Conservation (phyloP, 1,140 invertebrate genomes). For the Teleopsis dalmanni region DNA sequence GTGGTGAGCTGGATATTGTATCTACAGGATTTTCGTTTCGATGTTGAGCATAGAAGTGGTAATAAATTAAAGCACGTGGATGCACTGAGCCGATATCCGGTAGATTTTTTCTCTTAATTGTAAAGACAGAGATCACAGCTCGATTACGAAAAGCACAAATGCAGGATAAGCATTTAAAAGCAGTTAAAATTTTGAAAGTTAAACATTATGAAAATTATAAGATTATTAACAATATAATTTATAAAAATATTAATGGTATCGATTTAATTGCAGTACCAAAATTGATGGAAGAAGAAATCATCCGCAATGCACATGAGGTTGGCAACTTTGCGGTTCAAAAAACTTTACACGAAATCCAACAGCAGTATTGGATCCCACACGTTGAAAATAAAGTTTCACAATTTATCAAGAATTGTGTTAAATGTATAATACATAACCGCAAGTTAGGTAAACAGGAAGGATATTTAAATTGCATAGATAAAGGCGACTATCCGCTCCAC, state of each 20-base stretch:
- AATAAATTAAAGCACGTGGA: too few species aligned
- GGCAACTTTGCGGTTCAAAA: constrained; percentile 27
- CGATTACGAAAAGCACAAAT: constrained; percentile 1
- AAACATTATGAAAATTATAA: neutral
- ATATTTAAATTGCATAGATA: constrained; percentile 28
- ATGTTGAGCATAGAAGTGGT: constrained; percentile 38
- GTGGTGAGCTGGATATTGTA: constrained; percentile 33
- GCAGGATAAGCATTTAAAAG: too few species aligned
- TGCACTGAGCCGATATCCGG: constrained; percentile 36
- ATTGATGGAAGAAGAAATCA: constrained; percentile 7
- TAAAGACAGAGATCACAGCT: neutral
- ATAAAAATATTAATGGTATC: neutral
- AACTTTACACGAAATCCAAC: constrained; percentile 21
- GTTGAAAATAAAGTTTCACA: constrained; percentile 27
- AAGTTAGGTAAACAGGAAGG: constrained; percentile 39
- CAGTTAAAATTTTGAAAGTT: constrained; percentile 1
- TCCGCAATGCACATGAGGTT: constrained; percentile 12
- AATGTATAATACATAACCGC: constrained; percentile 15
- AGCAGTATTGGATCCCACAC: constrained; percentile 40
- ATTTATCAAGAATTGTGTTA: constrained; percentile 28
- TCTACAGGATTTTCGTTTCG: constrained; percentile 38
- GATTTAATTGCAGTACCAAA: constrained; percentile 3
- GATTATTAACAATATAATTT: constrained; percentile 1
- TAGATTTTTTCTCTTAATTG: constrained; percentile 1
- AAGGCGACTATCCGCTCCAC: constrained; percentile 1